Percentiles rank a stretch among this genome's conserved stretches.
Conservation (phyloP, 2,888 invertebrate genomes). For the Aromia moschata region DNA sequence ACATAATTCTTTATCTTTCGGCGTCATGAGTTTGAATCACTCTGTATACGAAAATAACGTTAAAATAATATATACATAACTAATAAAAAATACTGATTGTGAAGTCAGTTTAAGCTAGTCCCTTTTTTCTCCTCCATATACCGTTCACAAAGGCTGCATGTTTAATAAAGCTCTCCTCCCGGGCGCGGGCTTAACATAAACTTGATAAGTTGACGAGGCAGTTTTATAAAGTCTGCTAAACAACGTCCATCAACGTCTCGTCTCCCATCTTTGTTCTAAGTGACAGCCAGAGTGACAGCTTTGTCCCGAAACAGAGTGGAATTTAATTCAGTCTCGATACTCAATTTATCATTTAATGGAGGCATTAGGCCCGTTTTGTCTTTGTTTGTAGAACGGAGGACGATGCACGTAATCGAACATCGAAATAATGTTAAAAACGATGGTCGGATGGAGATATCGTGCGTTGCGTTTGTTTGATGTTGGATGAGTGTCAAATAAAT, state of each 20-base stretch:
- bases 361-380: constrained; percentile 20
- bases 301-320: constrained; percentile 59
- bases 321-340: constrained; percentile 58
- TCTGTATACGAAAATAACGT: no score
- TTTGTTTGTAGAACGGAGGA: constrained; percentile 18
- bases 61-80: no score
- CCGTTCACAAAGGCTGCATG: constrained; percentile 1
- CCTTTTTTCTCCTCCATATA: no score
- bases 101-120: no score
- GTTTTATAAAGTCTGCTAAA: constrained; percentile 26
- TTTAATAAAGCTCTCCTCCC: constrained; percentile 20
- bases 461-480: not conserved
- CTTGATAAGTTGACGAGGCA: constrained; percentile 24
- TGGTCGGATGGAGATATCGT: not conserved
- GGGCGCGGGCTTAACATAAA: constrained; percentile 14
- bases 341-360: constrained; percentile 42
- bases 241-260: constrained; percentile 25
- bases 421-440: not conserved
- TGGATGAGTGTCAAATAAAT: no score
- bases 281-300: constrained; percentile 61
- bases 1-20: no score
- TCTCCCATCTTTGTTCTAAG: constrained; percentile 54
- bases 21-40: no score
- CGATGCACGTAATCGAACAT: constrained; percentile 5
- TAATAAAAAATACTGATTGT: no score